A percentile compares a stretch with the other conserved stretches of the same genome.
Conservation (phyloP, 2,888 invertebrate genomes). For the Gortyna flavago region DNA sequence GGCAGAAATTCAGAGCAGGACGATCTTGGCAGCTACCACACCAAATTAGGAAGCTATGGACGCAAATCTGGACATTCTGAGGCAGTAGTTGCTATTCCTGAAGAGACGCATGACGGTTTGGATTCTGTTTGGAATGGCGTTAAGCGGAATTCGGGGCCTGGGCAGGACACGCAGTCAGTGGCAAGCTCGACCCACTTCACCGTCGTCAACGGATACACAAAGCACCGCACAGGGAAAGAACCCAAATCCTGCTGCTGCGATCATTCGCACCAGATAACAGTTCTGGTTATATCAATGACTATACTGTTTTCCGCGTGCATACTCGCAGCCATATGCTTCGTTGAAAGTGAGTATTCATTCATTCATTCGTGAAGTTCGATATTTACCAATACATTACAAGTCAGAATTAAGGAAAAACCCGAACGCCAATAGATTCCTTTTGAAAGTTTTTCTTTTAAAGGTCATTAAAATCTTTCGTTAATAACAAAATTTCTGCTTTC, state of each 20-base stretch:
- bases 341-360: slow-evolving; percentile 93
- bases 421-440: background rate
- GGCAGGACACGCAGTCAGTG: slow-evolving; percentile 92
- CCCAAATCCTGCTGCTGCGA: slow-evolving; percentile 93
- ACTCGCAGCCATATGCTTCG: slow-evolving; percentile 94
- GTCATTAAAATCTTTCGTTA: background rate
- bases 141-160: slow-evolving; percentile 87
- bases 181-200: slow-evolving; percentile 97
- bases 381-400: background rate
- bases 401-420: background rate
- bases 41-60: slow-evolving; percentile 81
- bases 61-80: slow-evolving; percentile 77
- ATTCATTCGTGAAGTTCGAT: background rate
- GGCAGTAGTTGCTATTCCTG: slow-evolving; percentile 85
- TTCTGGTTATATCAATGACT: slow-evolving; percentile 95
- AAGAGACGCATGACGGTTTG: slow-evolving; percentile 80
- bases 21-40: slow-evolving; percentile 81
- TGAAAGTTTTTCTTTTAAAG: slow-evolving; percentile 3
- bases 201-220: slow-evolving; percentile 94
- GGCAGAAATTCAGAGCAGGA: slow-evolving; percentile 81
- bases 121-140: slow-evolving; percentile 87
- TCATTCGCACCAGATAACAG: slow-evolving; percentile 94
- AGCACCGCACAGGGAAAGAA: slow-evolving; percentile 91
- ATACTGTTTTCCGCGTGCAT: slow-evolving; percentile 95
- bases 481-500: slow-evolving; percentile 10